Evolutionary conservation across 2,888 invertebrate species (phyloP).

Genomic region (Epirrhoe alternata): DNA sequence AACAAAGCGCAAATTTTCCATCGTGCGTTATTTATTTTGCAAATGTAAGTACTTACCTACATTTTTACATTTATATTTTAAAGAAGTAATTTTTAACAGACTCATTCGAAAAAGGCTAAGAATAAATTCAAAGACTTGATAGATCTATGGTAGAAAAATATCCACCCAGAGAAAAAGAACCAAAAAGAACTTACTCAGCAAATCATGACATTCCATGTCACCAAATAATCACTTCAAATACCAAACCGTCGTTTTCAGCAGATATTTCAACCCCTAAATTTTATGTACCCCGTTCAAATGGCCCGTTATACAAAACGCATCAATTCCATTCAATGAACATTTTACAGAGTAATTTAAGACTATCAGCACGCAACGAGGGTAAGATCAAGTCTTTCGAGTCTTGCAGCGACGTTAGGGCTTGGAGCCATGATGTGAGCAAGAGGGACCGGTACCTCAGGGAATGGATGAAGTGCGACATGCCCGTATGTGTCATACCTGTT

Average conservation of each 20-base stretch:
- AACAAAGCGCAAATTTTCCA: no score
- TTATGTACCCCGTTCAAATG: conserved; percentile 52
- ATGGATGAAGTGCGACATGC: conserved; percentile 77
- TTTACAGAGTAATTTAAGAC: conserved; percentile 46
- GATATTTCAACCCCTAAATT: conserved; percentile 57
- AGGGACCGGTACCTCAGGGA: conserved; percentile 69
- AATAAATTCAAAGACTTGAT: neutral
- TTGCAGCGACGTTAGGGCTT: conserved; percentile 82
- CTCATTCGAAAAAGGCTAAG: neutral
- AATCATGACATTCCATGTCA: neutral
- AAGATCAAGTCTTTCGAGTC: conserved; percentile 83
- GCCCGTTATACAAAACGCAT: conserved; percentile 35
- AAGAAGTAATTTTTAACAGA: no score
- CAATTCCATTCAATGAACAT: conserved; percentile 66
- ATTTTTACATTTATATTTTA: no score
- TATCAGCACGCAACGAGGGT: conserved; percentile 79
- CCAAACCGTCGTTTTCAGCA: conserved; percentile 21
- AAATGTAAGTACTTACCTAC: no score
- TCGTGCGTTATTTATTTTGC: no score
- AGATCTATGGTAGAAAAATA: neutral
- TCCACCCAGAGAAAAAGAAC: neutral
- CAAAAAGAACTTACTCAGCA: neutral
- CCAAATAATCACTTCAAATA: conserved; percentile 7
- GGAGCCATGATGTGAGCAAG: conserved; percentile 75
- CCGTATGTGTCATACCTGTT: conserved; percentile 63